Base-by-base conservation (phyloP, 2,113 vertebrate genomes). In the Actenoides hombroni region DNA sequence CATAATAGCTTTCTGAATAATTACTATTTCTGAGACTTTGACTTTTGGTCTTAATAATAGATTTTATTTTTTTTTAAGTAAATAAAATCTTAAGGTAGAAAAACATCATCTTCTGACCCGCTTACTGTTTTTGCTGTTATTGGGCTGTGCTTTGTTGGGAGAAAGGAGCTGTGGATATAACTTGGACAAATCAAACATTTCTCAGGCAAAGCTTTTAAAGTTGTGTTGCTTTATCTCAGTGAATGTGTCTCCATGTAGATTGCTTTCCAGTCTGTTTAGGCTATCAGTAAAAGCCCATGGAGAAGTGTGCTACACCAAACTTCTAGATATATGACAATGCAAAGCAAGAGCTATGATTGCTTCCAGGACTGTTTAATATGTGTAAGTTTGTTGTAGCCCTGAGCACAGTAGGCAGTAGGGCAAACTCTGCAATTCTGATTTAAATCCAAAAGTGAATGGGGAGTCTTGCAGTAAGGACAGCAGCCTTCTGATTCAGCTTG, bases 251-350 rank as follows among this genome's bases (percentile, higher is more conserved):
- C 70, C 69, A 48, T 18, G 11, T 10, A 54, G 80, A 67, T 80
- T 2, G 0, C 5, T 51, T 70, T 53, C n/a, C 1, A 5, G 11
- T 68, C 53, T 51, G 12, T 35, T 88, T 33, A 11, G 49, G 42
- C 53, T 83, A 10, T 53, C 54, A 13, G n/a, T 4, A 68, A 39
- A 20, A 83, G n/a, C 37, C 31, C 11, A 6, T 0, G 0, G 44
- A 59, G 24, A 68, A 44, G 61, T 28, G 49, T 21, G 33, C 46
- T 76, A 67, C 84, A 54, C 65, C n/a, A 42, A 82, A 37, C 54
- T 84, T 31, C 31, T 71, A 29, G 33, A 25, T 20, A 3, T 3
- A 8, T 5, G 3, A 11, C 6, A 18, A 18, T 2, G 2, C 35
- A 67, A 44, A 51, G 33, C 46, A 69, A 56, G 48, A 69, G 39